A percentile compares a stretch with the other conserved stretches of the same genome.
These are phyloP conservation scores for Umimayanthus kanabou DNA, from an alignment of 92 coral and sea anemone species.

Conservation along the genomic window DNA sequence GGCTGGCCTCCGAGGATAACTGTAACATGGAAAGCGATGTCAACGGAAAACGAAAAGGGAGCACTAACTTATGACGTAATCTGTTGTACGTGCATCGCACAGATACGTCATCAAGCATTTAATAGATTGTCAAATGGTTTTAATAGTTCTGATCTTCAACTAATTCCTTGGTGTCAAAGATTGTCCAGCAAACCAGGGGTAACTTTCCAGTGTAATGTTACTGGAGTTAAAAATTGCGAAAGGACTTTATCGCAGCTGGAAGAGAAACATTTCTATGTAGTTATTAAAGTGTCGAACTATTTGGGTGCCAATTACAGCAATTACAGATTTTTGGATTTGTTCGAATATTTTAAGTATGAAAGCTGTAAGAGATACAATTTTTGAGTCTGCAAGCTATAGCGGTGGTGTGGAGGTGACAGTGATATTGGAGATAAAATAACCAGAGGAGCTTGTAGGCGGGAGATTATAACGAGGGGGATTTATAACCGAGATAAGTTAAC, in stretches of 20 bases:
- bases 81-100: background rate
- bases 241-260: background rate
- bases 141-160: background rate
- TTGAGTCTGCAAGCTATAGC: background rate
- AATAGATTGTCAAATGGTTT: background rate
- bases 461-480: too few relatives aligned
- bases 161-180: background rate
- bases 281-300: background rate
- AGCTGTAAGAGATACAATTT: background rate
- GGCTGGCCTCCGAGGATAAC: conserved; percentile 18
- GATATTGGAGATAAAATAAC: too few relatives aligned
- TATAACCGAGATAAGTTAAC: too few relatives aligned
- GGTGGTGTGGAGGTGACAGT: too few relatives aligned
- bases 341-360: conserved; percentile 11
- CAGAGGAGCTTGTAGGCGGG: too few relatives aligned
- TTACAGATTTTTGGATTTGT: background rate
- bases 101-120: background rate
- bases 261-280: background rate
- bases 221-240: conserved; percentile 13
- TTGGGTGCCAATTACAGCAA: conserved; percentile 6
- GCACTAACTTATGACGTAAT: background rate
- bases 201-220: conserved; percentile 10
- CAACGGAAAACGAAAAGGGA: background rate
- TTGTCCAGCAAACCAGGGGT: background rate
- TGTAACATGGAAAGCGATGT: background rate